phyloP scores from a whole-genome alignment of 2,113 vertebrate species.

The Callospermophilus lateralis region DNA sequence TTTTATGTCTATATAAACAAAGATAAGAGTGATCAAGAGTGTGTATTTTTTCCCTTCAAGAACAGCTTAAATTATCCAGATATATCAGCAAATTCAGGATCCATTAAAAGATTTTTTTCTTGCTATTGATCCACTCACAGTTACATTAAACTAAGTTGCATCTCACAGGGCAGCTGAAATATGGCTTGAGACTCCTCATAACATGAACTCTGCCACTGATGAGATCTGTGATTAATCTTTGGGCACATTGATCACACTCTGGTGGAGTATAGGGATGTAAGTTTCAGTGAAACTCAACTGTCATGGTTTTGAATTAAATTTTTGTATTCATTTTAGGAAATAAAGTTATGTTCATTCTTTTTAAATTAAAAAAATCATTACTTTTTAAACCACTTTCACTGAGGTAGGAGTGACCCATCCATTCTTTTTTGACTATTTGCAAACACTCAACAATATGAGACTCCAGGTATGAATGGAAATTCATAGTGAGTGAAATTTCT shows the following conservation, averaged over 20 bases:
- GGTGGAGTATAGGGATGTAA: neutral
- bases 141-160: neutral
- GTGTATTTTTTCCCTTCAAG: neutral
- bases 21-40: neutral
- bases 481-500: neutral
- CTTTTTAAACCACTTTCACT: neutral
- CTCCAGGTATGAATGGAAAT: neutral
- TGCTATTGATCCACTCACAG: neutral
- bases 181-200: neutral
- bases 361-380: neutral
- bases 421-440: neutral
- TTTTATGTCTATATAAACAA: neutral
- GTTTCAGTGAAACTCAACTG: constrained; percentile 17
- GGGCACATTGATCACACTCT: constrained; percentile 12
- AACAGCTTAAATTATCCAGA: neutral
- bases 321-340: constrained; percentile 15
- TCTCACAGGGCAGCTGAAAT: neutral
- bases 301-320: neutral
- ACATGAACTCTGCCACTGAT: neutral
- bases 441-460: neutral
- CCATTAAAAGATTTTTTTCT: neutral
- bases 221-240: constrained; percentile 18
- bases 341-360: neutral
- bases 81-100: neutral
- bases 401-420: neutral